Evolutionary conservation across 2,113 vertebrate species (phyloP).

Genomic region (Promerops cafer): DNA sequence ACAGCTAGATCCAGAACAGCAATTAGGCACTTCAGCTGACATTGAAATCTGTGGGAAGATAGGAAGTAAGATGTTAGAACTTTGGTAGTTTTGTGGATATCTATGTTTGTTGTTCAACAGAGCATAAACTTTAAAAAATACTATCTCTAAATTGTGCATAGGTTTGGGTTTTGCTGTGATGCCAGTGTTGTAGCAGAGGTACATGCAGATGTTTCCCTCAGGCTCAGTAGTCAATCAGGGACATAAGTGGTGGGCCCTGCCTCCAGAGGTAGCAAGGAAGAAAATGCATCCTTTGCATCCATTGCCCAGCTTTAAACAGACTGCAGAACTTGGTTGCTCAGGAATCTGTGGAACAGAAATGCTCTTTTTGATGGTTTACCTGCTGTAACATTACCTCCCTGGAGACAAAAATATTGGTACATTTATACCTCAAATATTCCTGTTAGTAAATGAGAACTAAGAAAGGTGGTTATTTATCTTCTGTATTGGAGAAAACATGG

Average conservation of each 20-base stretch:
- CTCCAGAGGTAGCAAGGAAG: not conserved
- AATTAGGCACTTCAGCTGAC: not conserved
- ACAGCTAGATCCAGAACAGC: not conserved
- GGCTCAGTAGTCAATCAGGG: not conserved
- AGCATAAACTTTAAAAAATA: not conserved
- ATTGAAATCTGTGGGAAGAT: not conserved
- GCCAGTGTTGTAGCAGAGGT: not conserved
- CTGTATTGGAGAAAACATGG: not conserved
- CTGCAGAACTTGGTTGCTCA: not conserved
- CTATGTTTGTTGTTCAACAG: rapidly evolving
- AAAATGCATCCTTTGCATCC: not conserved
- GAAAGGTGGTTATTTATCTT: not conserved
- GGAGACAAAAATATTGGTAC: not conserved
- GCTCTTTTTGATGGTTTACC: not conserved
- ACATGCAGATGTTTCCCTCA: not conserved
- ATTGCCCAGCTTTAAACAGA: not conserved
- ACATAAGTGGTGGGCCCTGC: not conserved
- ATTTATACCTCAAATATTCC: not conserved
- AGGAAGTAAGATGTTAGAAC: not conserved
- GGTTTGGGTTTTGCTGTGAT: not conserved
- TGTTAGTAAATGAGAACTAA: not conserved
- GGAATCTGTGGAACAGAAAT: not conserved
- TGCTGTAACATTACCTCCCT: not conserved
- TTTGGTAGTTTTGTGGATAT: not conserved
- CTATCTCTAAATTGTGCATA: not conserved